phyloP scores from a whole-genome alignment of 2,888 invertebrate genomes.

The Heteromyza rotundicornis region DNA sequence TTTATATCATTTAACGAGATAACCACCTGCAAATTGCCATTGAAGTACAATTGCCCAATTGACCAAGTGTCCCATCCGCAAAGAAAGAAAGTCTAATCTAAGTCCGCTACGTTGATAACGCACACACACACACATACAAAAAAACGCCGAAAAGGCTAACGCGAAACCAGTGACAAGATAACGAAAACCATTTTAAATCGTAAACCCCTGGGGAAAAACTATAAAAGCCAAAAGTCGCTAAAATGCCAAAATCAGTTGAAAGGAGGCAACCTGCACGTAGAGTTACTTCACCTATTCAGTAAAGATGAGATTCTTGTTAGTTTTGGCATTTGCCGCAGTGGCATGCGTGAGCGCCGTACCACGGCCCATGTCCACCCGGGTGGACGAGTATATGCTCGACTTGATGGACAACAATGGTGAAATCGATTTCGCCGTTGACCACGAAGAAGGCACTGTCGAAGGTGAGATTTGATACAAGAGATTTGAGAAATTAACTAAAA shows the following conservation, averaged over 20 bases:
- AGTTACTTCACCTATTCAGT: constrained; percentile 37
- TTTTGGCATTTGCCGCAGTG: constrained; percentile 45
- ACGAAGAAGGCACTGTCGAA: constrained; percentile 37
- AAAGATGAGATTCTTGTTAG: constrained; percentile 48
- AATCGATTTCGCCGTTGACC: constrained; percentile 37
- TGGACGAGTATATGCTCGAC: constrained; percentile 17
- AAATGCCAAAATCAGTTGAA: constrained; percentile 26
- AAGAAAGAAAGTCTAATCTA: no score
- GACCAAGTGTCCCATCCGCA: no score
- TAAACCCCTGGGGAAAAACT: constrained; percentile 20
- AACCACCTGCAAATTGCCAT: constrained; percentile 18
- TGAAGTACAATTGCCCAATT: neutral
- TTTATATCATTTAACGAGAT: constrained; percentile 5
- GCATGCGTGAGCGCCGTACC: constrained; percentile 40
- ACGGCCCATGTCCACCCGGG: constrained; percentile 18
- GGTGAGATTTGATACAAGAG: constrained; percentile 41
- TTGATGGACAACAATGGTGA: constrained; percentile 41
- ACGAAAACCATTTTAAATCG: no score
- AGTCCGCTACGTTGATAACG: neutral
- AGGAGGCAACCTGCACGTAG: constrained; percentile 15
- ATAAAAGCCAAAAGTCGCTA: constrained; percentile 40
- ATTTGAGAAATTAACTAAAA: neutral
- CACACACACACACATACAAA: neutral
- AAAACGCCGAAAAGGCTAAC: neutral
- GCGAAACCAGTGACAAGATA: neutral